A percentile compares a stretch with the other conserved stretches of the same genome.
Conservation (phyloP, 2,888 invertebrate species). For the Sphaerophoria rueppellii region DNA sequence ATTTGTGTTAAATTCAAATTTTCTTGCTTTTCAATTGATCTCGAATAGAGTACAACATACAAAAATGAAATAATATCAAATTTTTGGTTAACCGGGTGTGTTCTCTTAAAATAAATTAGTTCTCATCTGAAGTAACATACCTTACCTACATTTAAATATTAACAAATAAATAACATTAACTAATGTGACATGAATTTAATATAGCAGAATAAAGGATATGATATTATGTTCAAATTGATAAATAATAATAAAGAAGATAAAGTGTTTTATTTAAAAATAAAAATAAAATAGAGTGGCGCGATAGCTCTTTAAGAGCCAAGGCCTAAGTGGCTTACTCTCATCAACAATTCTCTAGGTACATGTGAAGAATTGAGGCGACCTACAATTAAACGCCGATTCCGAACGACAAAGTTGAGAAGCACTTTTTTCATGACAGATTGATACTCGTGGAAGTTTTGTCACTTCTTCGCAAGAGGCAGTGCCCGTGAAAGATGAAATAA, state of each 20-base stretch:
- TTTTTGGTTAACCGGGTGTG: constrained; percentile 31
- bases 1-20: not conserved
- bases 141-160: not conserved
- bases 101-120: constrained; percentile 29
- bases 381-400: no score
- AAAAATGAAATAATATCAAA: not conserved
- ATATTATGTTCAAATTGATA: constrained; percentile 50
- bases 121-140: constrained; percentile 27
- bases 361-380: no score
- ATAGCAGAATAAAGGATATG: constrained; percentile 56
- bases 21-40: constrained; percentile 27
- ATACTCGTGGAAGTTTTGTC: no score
- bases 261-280: constrained; percentile 3
- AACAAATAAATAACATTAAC: constrained; percentile 29
- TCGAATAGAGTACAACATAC: not conserved
- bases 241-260: constrained; percentile 15
- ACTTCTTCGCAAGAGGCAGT: no score
- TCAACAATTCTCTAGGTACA: no score
- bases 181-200: constrained; percentile 59
- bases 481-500: no score
- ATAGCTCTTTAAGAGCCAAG: no score
- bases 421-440: no score
- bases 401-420: no score
- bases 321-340: no score
- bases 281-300: no score